Evolutionary conservation across 2,113 vertebrate species (phyloP).

Genomic region (Tricholaema leucomelas): DNA sequence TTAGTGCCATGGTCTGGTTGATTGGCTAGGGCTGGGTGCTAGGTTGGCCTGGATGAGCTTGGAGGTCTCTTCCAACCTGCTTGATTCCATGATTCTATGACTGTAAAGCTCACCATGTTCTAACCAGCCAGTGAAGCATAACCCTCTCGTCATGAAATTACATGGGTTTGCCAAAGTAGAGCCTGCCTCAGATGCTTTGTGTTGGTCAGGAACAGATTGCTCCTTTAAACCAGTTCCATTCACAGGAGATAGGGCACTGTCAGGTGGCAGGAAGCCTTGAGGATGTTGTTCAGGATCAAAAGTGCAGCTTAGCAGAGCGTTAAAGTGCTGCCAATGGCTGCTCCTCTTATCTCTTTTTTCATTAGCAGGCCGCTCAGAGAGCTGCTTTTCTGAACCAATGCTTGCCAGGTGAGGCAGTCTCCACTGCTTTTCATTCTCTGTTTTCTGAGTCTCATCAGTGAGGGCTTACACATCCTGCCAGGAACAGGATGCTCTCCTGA

Average conservation of each 20-base stretch:
- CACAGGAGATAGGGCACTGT: not conserved
- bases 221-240: not conserved
- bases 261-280: not conserved
- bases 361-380: not conserved
- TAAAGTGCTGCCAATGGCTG: not conserved
- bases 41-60: too few species aligned
- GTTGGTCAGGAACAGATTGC: not conserved
- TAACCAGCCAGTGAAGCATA: not conserved
- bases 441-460: not conserved
- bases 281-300: not conserved
- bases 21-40: too few species aligned
- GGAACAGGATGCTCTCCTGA: not conserved
- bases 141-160: not conserved
- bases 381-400: not conserved
- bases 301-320: not conserved
- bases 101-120: slow-evolving; percentile 14
- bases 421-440: not conserved
- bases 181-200: not conserved
- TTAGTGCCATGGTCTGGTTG: too few species aligned
- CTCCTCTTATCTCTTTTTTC: not conserved
- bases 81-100: too few species aligned
- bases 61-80: too few species aligned
- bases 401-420: not conserved
- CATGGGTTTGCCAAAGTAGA: not conserved
- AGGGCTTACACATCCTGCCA: not conserved